A percentile compares a stretch with the other conserved stretches of the same genome.
Conservation (phyloP, 2,113 vertebrate genomes). For the Petaurus breviceps region DNA sequence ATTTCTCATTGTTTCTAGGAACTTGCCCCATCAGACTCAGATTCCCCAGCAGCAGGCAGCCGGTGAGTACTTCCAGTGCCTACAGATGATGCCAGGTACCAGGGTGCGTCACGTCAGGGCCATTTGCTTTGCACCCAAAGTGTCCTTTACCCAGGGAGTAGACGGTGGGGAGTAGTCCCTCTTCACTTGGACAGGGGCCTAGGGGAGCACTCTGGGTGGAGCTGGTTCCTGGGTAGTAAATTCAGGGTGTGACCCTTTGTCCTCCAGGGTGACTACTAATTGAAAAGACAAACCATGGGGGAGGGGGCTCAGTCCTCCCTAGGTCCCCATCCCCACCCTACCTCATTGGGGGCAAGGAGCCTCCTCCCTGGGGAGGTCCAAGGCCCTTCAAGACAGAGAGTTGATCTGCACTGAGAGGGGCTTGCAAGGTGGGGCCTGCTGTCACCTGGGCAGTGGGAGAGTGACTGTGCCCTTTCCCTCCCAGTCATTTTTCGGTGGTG, state of each 20-base stretch:
- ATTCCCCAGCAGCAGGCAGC: slow-evolving; percentile 96
- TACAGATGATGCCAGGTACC: slow-evolving; percentile 1
- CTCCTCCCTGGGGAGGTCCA: neutral
- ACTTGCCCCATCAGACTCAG: slow-evolving; percentile 96
- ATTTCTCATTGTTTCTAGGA: slow-evolving; percentile 87
- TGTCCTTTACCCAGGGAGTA: too few relatives aligned
- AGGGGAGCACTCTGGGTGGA: slow-evolving; percentile 36
- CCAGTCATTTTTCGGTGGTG: slow-evolving; percentile 70
- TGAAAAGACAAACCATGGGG: slow-evolving; percentile 58
- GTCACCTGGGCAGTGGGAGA: neutral
- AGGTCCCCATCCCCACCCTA: slow-evolving; percentile 52
- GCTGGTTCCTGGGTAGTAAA: slow-evolving; percentile 49
- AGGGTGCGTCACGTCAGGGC: too few relatives aligned
- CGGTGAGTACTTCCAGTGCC: slow-evolving; percentile 86
- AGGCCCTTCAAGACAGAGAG: neutral
- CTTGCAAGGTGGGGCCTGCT: neutral
- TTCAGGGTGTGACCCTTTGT: neutral
- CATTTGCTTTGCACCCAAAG: too few relatives aligned
- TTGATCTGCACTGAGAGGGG: neutral
- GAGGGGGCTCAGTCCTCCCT: neutral
- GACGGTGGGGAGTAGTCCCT: neutral
- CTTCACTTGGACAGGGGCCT: too few relatives aligned
- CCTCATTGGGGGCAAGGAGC: slow-evolving; percentile 52
- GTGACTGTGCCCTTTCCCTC: slow-evolving; percentile 25
- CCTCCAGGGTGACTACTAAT: slow-evolving; percentile 64